Percentiles rank a stretch among this genome's conserved stretches.
Conservation (phyloP, 1,140 invertebrate genomes). For the Sarcophaga bullata region DNA sequence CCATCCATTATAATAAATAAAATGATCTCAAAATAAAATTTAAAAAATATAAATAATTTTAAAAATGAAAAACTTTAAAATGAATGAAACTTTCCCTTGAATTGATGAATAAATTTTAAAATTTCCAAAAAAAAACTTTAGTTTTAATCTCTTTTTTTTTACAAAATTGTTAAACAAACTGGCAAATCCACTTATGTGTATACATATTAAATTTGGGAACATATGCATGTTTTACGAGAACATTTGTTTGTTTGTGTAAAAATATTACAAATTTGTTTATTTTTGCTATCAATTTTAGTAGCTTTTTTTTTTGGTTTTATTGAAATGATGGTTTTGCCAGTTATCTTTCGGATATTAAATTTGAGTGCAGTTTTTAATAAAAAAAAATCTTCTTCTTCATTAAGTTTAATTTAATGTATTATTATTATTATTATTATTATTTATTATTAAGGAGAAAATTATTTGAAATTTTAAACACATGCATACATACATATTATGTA, state of each 20-base stretch:
- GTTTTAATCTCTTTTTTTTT: not conserved
- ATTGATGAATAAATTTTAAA: not conserved
- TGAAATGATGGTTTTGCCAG: too few relatives aligned
- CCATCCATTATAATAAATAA: constrained; percentile 24
- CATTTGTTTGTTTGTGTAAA: too few relatives aligned
- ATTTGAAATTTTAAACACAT: too few relatives aligned
- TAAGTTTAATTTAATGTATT: too few relatives aligned
- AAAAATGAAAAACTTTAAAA: constrained; percentile 10
- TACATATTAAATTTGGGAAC: not conserved
- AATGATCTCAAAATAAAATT: constrained; percentile 37
- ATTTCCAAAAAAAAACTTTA: not conserved
- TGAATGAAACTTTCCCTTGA: constrained; percentile 22
- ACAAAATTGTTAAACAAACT: constrained; percentile 17
- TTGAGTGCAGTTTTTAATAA: too few relatives aligned
- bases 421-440: too few relatives aligned
- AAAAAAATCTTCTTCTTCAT: too few relatives aligned
- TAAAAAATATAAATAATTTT: constrained; percentile 10
- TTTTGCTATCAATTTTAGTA: not conserved
- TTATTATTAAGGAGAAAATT: too few relatives aligned
- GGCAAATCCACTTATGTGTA: too few relatives aligned
- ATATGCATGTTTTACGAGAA: not conserved
- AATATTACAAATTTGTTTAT: not conserved
- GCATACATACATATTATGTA: too few relatives aligned
- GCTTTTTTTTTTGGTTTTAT: too few relatives aligned
- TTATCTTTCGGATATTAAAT: too few relatives aligned